These are phyloP conservation scores for Halocynthia aurantium DNA, from an alignment of 23 tunicate species.

Conservation along the genomic window DNA sequence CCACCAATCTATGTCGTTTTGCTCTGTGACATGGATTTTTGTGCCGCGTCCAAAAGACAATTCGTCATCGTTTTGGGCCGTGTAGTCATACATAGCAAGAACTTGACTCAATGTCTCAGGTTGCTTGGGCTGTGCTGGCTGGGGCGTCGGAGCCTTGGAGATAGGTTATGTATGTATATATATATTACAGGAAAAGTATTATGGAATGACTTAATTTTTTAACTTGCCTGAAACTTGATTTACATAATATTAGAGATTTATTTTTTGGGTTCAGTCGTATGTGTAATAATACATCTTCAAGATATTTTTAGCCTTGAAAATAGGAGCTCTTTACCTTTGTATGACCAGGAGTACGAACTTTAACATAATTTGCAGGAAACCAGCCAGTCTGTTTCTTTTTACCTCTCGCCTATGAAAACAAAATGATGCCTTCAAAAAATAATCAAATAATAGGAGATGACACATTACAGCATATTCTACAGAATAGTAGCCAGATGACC, in stretches of 20 bases:
- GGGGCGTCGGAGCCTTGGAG: conserved; percentile 3
- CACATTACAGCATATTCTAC: not conserved
- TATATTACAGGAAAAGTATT: too few species aligned
- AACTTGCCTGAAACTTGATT: too few species aligned
- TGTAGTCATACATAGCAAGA: conserved; percentile 87
- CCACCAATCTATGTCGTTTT: conserved; percentile 93
- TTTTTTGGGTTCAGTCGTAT: too few species aligned
- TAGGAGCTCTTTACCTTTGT: conserved; percentile 3
- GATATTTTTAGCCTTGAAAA: too few species aligned
- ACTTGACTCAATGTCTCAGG: conserved; percentile 29
- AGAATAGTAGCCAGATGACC: too few species aligned
- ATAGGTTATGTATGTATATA: not conserved
- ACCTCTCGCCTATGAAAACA: conserved; percentile 67
- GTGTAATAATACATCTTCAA: too few species aligned
- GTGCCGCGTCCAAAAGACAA: conserved; percentile 59
- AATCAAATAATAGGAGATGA: not conserved
- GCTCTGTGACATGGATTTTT: conserved; percentile 56
- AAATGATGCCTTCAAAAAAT: not conserved
- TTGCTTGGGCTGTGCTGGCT: not conserved
- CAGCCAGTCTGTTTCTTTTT: conserved; percentile 87
- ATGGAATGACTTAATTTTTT: too few species aligned
- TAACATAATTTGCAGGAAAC: conserved; percentile 97
- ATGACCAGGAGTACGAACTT: conserved; percentile 38
- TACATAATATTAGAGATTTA: too few species aligned
- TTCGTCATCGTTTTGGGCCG: conserved; percentile 80